Percentiles rank a stretch among this genome's conserved stretches.
phyloP scores from a whole-genome alignment of 53 echinoderm and acorn worm genomes.

The Zoroaster sp. region DNA sequence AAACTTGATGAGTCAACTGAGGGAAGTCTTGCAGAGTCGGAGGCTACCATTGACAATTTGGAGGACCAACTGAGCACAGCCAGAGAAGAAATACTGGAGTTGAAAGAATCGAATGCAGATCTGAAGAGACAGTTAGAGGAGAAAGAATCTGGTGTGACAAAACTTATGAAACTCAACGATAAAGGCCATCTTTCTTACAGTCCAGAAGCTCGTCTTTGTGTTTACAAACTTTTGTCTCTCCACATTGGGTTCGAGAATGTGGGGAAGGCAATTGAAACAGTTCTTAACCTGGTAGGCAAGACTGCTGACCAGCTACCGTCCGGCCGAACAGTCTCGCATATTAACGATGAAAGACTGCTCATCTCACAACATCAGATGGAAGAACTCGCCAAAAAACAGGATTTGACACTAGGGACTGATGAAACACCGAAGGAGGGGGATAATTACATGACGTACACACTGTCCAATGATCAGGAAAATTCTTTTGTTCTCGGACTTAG shows the following conservation, averaged over 20 bases:
- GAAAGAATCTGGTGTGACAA: neutral
- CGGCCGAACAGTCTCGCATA: neutral
- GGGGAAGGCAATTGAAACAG: neutral
- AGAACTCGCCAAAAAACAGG: neutral
- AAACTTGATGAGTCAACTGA: neutral
- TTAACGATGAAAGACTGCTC: constrained; percentile 29
- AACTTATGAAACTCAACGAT: neutral
- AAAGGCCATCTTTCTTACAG: neutral
- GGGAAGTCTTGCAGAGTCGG: neutral
- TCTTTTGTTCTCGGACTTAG: constrained; percentile 31
- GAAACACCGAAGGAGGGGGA: constrained; percentile 37
- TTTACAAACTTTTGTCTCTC: neutral
- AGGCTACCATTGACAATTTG: neutral
- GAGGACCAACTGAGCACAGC: neutral
- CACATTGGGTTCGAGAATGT: constrained; percentile 27
- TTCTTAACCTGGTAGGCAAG: constrained; percentile 8
- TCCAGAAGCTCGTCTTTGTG: neutral
- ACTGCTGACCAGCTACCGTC: neutral
- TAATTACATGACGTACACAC: constrained; percentile 9
- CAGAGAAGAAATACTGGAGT: neutral
- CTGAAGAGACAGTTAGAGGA: neutral
- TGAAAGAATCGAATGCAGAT: neutral
- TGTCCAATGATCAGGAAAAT: neutral
- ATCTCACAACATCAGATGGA: constrained; percentile 24
- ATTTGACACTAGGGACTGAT: constrained; percentile 27